Conservation (phyloP, 2,797 vertebrate genomes). For the Prionace glauca region DNA sequence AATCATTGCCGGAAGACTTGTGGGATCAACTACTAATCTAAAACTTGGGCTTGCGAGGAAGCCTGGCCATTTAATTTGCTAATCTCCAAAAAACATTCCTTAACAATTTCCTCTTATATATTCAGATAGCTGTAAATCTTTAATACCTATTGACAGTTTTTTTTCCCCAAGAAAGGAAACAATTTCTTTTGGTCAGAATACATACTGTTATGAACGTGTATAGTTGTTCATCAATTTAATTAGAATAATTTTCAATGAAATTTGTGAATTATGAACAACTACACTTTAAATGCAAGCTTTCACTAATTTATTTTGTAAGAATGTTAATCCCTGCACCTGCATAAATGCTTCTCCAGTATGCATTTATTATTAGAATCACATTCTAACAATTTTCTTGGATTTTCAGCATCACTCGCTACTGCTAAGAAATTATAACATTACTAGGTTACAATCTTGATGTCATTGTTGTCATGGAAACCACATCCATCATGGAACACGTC, state of each 20-base stretch:
- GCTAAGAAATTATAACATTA: neutral
- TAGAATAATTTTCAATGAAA: neutral
- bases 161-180: neutral
- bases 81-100: neutral
- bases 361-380: neutral
- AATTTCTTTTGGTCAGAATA: neutral
- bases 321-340: neutral
- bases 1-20: neutral
- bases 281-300: neutral
- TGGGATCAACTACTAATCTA: neutral
- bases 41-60: neutral
- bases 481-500: neutral
- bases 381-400: neutral
- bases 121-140: neutral
- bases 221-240: neutral
- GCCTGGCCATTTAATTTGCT: neutral
- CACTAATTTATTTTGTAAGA: neutral
- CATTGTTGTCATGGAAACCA: conserved; percentile 18
- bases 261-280: neutral
- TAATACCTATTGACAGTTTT: neutral
- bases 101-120: neutral
- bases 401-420: conserved; percentile 12
- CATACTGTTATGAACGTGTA: neutral
- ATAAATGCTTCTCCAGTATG: neutral
- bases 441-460: neutral